Evolutionary conservation across 1,140 invertebrate genomes (phyloP).

Genomic region (Caenorhabditis tropicalis): DNA sequence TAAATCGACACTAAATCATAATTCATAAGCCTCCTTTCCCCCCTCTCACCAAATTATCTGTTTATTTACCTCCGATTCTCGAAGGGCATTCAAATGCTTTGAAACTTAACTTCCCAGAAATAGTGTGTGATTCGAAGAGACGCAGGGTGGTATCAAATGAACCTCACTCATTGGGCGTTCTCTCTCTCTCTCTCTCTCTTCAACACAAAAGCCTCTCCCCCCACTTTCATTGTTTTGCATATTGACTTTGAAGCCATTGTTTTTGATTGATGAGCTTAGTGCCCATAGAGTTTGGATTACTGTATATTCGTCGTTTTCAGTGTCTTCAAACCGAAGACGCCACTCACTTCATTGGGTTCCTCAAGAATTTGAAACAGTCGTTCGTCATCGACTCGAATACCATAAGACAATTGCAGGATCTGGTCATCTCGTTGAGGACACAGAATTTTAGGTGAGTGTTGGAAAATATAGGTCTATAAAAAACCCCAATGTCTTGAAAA

Average conservation of each 20-base stretch:
- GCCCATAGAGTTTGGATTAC: not conserved
- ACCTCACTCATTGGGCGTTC: not conserved
- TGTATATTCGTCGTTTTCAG: not conserved
- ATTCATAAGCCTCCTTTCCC: too few species aligned
- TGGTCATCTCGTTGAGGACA: conserved; percentile 63
- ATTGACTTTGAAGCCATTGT: conserved; percentile 20
- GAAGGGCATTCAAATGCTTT: not conserved
- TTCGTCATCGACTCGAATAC: conserved; percentile 56
- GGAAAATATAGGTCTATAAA: not conserved
- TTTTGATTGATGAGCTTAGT: not conserved
- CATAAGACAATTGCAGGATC: conserved; percentile 60
- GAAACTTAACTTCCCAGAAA: not conserved
- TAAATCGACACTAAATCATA: too few species aligned
- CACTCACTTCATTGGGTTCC: conserved; percentile 17
- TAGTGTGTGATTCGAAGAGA: not conserved
- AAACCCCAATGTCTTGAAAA: too few species aligned
- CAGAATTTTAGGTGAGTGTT: conserved; percentile 60
- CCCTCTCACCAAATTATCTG: not conserved
- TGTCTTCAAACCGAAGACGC: conserved; percentile 42
- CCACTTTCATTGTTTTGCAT: not conserved
- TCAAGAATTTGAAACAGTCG: conserved; percentile 59
- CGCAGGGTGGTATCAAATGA: not conserved
- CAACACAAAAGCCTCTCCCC: not conserved
- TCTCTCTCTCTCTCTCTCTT: not conserved
- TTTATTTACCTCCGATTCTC: not conserved